Evolutionary conservation across 2,797 vertebrate species (phyloP).

Genomic region (Tinamus major): DNA sequence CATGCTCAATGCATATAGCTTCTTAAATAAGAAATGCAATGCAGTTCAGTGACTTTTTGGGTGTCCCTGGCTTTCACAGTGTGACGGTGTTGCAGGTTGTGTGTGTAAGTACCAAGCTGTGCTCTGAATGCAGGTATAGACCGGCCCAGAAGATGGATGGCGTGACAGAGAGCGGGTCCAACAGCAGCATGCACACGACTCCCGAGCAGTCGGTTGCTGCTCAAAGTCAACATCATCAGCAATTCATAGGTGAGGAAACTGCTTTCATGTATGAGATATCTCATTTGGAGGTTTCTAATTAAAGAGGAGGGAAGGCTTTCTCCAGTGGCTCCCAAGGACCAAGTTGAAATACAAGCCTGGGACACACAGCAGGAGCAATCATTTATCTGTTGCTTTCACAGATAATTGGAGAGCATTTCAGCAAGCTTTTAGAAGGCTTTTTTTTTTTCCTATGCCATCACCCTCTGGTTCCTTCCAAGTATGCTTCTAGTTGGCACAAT

Average conservation of each 20-base stretch:
- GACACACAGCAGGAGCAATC: no score
- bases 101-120: rapidly evolving
- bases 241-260: slow-evolving; percentile 90
- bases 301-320: neutral
- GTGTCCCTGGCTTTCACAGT: neutral
- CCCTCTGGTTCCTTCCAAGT: rapidly evolving
- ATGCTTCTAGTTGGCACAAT: neutral
- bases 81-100: rapidly evolving
- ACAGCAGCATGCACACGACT: slow-evolving; percentile 84
- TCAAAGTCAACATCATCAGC: slow-evolving; percentile 97
- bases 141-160: slow-evolving; percentile 93
- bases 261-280: rapidly evolving
- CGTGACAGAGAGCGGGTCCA: slow-evolving; percentile 85
- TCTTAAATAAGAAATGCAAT: neutral
- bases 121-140: slow-evolving; percentile 85
- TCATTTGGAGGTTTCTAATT: neutral
- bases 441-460: neutral
- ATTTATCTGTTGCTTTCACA: no score
- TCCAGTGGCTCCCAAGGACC: neutral
- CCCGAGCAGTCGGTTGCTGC: slow-evolving; percentile 92
- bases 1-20: rapidly evolving
- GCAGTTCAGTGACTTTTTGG: neutral
- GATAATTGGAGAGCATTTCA: no score
- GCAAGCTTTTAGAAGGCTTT: neutral
- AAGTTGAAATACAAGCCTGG: no score